Evolutionary conservation across 2,888 invertebrate species (phyloP).

Genomic region (Sialis fuliginosa): DNA sequence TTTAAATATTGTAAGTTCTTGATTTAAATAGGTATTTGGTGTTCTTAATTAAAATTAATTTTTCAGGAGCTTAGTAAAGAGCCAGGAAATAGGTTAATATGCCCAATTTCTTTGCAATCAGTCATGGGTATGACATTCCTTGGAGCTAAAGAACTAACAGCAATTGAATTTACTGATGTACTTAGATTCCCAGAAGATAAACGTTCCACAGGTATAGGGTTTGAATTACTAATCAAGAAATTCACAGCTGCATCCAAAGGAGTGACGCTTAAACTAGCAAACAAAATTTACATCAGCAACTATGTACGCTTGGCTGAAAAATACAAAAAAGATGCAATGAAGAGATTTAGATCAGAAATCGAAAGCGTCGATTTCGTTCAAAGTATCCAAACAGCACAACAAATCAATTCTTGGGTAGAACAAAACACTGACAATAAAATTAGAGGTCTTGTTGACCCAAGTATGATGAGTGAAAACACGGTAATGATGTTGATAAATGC

Average conservation of each 20-base stretch:
- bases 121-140: slow-evolving; percentile 17
- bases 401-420: slow-evolving; percentile 22
- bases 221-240: slow-evolving; percentile 6
- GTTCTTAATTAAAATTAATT: too few relatives aligned
- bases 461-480: slow-evolving; percentile 12
- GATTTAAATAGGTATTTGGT: too few relatives aligned
- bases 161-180: slow-evolving; percentile 12
- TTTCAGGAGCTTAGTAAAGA: slow-evolving; percentile 11
- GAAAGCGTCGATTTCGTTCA: slow-evolving; percentile 15
- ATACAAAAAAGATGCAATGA: background rate
- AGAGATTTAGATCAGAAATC: background rate
- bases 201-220: slow-evolving; percentile 6
- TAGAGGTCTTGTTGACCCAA: slow-evolving; percentile 14
- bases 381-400: slow-evolving; percentile 11
- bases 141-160: slow-evolving; percentile 19
- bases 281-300: background rate
- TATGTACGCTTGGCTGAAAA: background rate
- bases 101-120: slow-evolving; percentile 19
- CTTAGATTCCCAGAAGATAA: slow-evolving; percentile 11
- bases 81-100: slow-evolving; percentile 16
- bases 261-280: background rate
- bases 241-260: slow-evolving; percentile 3
- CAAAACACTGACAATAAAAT: slow-evolving; percentile 20
- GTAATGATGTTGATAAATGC: slow-evolving; percentile 20
- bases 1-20: too few relatives aligned